These are phyloP conservation scores for Megastigmus dorsalis DNA, from an alignment of 2,888 invertebrate species.

Conservation along the genomic window DNA sequence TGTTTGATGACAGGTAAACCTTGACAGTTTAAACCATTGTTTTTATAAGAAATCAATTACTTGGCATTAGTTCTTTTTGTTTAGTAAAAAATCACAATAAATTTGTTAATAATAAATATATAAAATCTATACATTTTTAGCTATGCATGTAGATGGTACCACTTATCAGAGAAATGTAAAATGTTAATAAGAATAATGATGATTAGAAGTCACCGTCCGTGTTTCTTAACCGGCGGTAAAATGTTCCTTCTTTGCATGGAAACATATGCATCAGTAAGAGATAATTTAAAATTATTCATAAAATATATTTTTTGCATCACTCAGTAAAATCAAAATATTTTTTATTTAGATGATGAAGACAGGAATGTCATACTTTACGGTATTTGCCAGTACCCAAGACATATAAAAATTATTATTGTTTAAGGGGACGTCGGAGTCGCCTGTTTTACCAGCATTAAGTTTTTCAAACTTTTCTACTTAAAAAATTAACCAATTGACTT, in stretches of 20 bases:
- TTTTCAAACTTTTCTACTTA: no score
- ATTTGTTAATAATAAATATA: not conserved
- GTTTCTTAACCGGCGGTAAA: conserved; percentile 23
- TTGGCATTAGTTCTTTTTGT: no score
- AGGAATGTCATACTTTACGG: conserved; percentile 37
- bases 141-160: conserved; percentile 25
- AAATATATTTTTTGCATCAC: no score
- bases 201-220: conserved; percentile 14
- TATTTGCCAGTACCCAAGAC: conserved; percentile 30
- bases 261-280: conserved; percentile 24
- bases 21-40: not conserved
- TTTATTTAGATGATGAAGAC: conserved; percentile 35
- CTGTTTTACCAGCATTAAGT: no score
- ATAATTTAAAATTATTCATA: no score
- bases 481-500: no score
- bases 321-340: no score
- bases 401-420: no score
- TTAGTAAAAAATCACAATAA: no score
- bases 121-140: not conserved
- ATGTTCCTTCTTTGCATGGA: conserved; percentile 43
- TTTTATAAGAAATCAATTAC: no score
- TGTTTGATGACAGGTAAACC: conserved; percentile 26
- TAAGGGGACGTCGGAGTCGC: no score
- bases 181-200: conserved; percentile 31
- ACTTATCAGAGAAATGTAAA: conserved; percentile 17